Base-by-base conservation (phyloP, 1,140 invertebrate species). In the Pogonognathellus flavescens region DNA sequence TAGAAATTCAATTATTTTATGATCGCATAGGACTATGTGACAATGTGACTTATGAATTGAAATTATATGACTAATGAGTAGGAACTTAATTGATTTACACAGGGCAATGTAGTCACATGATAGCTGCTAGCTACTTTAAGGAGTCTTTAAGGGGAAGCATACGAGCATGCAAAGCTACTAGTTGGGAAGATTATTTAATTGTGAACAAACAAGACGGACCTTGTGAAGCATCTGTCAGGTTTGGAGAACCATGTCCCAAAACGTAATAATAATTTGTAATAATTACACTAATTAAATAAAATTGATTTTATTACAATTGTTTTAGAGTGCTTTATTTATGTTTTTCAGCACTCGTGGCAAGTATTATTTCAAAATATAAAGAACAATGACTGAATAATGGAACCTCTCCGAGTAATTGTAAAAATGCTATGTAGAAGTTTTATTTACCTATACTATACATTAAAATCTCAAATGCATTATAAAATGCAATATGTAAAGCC, bases 71-170 rank as follows among this genome's bases (percentile, higher is more conserved):
- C n/a, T n/a, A n/a, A n/a, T n/a, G 31, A 41, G 2, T 1, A 41
- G 31, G 6, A 1, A 41, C 1, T 6, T 41, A 49, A 22, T 49
- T 49, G n/a, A 6, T 49, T n/a, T 31, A 11, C 10, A 50, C 8
- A 82, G 81, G 81, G 2, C 55, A 82, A 62, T 82, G 81, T 22
- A 60, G 55, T n/a, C 81, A 82, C 60, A 60, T 82, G 57, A 57
- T 57, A 20, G 0, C 57, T 25, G 81, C 55, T 3, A 62, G 31
- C 3, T 82, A 82, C 18, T 82, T 82, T n/a, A 82, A 60, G 16
- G 57, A 82, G 16, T 82, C 81, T 4, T 49, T 82, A n/a, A n/a
- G 53, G 18, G 80, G 80, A 53, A 41, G 4, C 18, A 49, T 82
- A 14, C 60, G 18, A 41, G 81, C 25, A 6, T 82, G 81, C 18